phyloP scores from a whole-genome alignment of 1,140 invertebrate genomes.

The Lethrus apterus region DNA sequence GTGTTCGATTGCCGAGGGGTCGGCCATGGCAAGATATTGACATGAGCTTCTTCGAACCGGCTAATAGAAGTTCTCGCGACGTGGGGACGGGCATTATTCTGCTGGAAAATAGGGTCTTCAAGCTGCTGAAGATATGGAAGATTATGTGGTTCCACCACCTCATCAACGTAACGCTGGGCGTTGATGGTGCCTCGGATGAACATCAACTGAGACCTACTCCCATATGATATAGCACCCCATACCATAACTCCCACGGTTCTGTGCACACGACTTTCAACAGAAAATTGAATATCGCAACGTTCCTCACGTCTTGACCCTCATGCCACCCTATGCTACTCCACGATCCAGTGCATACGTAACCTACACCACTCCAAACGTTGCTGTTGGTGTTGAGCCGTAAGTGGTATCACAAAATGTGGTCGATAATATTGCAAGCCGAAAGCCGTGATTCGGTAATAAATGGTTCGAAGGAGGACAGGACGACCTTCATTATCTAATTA shows the following conservation, averaged over 20 bases:
- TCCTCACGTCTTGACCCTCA: conserved; percentile 21
- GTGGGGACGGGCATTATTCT: too few species aligned
- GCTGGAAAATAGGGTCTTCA: too few species aligned
- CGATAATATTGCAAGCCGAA: conserved; percentile 13
- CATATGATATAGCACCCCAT: conserved; percentile 12
- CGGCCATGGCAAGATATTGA: too few species aligned
- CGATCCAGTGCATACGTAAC: conserved; percentile 16
- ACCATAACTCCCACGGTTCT: conserved; percentile 10
- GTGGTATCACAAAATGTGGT: conserved; percentile 14
- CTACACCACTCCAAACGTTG: conserved; percentile 18
- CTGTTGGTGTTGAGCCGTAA: conserved; percentile 15
- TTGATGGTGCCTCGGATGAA: too few species aligned
- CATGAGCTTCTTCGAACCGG: too few species aligned
- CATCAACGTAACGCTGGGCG: too few species aligned
- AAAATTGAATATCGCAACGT: conserved; percentile 16
- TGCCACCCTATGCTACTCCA: conserved; percentile 21
- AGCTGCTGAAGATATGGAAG: too few species aligned
- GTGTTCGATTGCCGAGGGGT: too few species aligned
- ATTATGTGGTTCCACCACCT: too few species aligned
- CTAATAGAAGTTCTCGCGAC: too few species aligned
- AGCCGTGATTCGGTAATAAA: too few species aligned
- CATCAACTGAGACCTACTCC: too few species aligned
- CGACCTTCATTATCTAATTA: neutral
- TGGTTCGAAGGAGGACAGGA: conserved; percentile 4
- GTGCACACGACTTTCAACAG: conserved; percentile 14